Conservation (phyloP, 2,113 vertebrate genomes). For the Xyrauchen texanus region DNA sequence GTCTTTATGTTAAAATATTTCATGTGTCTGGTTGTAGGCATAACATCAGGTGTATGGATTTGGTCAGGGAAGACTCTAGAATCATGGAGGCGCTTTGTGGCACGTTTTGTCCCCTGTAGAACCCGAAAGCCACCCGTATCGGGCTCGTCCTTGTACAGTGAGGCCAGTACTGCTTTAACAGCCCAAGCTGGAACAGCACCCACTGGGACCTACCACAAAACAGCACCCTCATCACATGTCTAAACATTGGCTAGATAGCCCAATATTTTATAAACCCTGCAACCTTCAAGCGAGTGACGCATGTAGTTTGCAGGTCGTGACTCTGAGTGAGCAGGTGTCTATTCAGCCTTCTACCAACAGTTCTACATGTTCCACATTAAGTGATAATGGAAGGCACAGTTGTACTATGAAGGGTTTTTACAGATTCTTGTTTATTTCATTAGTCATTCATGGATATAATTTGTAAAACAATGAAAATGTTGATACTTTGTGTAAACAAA, state of each 20-base stretch:
- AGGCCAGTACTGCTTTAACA: conserved; percentile 80
- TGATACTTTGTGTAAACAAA: no score
- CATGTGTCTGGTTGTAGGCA: conserved; percentile 96
- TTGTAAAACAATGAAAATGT: neutral
- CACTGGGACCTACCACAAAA: conserved; percentile 87
- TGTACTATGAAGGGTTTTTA: conserved; percentile 41
- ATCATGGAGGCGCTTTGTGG: conserved; percentile 87
- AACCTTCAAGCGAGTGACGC: neutral
- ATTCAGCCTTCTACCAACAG: neutral
- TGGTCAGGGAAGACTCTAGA: conserved; percentile 95
- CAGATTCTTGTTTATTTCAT: neutral
- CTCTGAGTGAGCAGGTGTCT: conserved; percentile 23
- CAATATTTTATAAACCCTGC: neutral
- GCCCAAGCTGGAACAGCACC: conserved; percentile 78
- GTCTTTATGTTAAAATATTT: conserved; percentile 99
- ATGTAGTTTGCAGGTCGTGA: neutral
- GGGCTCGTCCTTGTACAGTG: conserved; percentile 75
- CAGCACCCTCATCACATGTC: conserved; percentile 82
- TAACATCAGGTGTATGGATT: conserved; percentile 96
- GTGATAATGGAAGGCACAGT: neutral
- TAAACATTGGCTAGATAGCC: conserved; percentile 55
- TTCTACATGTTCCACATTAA: neutral
- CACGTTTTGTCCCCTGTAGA: conserved; percentile 82
- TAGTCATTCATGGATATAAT: neutral
- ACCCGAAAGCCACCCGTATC: conserved; percentile 75